Evolutionary conservation across 2,797 vertebrate species (phyloP).

Genomic region (Tiaroga cobitis): DNA sequence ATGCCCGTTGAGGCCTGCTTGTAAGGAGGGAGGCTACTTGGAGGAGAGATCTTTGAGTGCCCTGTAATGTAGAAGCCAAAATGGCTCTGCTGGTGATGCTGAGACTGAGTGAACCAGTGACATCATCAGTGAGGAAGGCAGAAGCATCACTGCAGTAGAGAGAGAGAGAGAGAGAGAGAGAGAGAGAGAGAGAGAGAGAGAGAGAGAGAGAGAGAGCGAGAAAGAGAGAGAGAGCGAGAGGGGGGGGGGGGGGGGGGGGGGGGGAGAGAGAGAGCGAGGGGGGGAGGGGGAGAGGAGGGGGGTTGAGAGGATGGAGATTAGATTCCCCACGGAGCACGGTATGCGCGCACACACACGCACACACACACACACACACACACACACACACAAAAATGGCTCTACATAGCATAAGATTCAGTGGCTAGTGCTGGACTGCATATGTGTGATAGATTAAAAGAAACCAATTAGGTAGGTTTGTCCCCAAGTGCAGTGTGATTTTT

Average conservation of each 20-base stretch:
- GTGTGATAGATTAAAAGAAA: not conserved
- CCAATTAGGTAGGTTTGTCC: not conserved
- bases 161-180: constrained; percentile 45
- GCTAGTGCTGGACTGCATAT: not conserved
- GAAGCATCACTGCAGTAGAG: constrained; percentile 76
- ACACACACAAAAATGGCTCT: not conserved
- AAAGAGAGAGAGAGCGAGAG: constrained; percentile 38
- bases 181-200: no score
- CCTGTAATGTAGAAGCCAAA: constrained; percentile 70
- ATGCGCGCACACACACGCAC: constrained; percentile 33
- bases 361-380: not conserved
- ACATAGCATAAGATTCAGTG: constrained; percentile 13
- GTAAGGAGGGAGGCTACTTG: constrained; percentile 15
- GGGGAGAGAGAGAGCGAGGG: constrained; percentile 41
- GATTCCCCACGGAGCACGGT: constrained; percentile 46
- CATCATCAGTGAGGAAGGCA: constrained; percentile 78
- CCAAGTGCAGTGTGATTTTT: not conserved
- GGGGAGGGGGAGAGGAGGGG: not conserved
- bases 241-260: no score
- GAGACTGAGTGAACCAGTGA: constrained; percentile 76
- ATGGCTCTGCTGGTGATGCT: constrained; percentile 83
- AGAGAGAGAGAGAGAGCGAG: constrained; percentile 56
- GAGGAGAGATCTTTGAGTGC: constrained; percentile 40
- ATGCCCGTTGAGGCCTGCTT: constrained; percentile 28
- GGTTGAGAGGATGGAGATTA: constrained; percentile 37